Conservation (phyloP, 2,113 vertebrate species). For the Phoenicopterus ruber region DNA sequence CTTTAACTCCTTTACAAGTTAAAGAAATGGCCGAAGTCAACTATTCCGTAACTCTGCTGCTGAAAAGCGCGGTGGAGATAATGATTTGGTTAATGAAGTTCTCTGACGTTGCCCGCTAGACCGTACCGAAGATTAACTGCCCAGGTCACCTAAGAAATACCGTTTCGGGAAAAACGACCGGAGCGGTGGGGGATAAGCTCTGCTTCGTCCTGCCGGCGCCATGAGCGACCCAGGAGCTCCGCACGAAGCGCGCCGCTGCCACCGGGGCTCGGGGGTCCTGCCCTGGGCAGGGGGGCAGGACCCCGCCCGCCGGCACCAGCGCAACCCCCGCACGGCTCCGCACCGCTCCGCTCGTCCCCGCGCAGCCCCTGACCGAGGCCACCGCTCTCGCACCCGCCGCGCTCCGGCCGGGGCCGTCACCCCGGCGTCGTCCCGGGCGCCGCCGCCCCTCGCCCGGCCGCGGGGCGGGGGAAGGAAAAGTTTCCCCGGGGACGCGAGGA, state of each 20-base stretch:
- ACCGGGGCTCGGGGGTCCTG: not conserved
- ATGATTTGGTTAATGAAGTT: not conserved
- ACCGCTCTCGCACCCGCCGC: no score
- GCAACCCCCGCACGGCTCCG: not conserved
- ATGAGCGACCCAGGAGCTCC: not conserved
- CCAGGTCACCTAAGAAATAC: not conserved
- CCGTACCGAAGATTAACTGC: no score
- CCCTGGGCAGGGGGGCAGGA: not conserved
- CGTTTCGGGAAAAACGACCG: not conserved
- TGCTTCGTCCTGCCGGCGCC: accelerated
- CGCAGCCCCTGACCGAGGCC: not conserved
- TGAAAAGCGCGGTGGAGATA: not conserved
- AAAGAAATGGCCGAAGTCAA: not conserved
- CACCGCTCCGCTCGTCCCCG: not conserved
- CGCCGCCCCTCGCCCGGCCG: not conserved
- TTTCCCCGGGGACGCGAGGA: not conserved
- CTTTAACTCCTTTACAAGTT: not conserved
- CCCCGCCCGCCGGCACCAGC: no score
- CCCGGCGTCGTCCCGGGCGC: not conserved
- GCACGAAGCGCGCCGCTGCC: not conserved
- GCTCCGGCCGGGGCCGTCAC: not conserved
- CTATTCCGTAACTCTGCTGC: no score
- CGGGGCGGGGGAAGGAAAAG: not conserved
- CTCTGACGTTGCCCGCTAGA: not conserved
- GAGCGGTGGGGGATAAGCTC: accelerated